These are phyloP conservation scores for Ovibos moschatus DNA, from an alignment of 2,113 vertebrate species.

Conservation along the genomic window DNA sequence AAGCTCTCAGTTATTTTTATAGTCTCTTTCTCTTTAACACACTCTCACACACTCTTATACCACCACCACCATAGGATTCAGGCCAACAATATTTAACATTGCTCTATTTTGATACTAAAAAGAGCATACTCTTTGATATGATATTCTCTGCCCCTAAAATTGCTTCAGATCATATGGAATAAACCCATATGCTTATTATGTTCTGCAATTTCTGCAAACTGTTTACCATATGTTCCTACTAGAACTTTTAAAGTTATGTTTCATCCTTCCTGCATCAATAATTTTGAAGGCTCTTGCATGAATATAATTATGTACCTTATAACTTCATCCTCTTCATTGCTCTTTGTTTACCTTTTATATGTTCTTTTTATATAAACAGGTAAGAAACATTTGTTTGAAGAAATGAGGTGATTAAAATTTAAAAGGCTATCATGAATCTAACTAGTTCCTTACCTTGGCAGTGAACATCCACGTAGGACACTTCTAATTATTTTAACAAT, in stretches of 20 bases:
- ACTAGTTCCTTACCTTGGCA: constrained; percentile 17
- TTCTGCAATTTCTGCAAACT: constrained; percentile 53
- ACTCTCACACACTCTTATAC: neutral
- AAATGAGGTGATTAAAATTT: constrained; percentile 57
- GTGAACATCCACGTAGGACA: constrained; percentile 52
- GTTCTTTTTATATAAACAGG: constrained; percentile 44
- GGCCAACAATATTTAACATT: constrained; percentile 25
- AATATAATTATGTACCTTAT: neutral
- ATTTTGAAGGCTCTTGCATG: neutral
- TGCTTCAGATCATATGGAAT: constrained; percentile 17
- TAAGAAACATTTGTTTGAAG: constrained; percentile 44
- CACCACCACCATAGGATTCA: neutral
- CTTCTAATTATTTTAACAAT: constrained; percentile 53
- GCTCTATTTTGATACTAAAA: constrained; percentile 31
- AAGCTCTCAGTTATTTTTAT: neutral
- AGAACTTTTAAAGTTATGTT: constrained; percentile 49
- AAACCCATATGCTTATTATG: constrained; percentile 37
- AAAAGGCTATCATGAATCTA: constrained; percentile 50
- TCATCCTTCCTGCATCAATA: neutral
- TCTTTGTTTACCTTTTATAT: constrained; percentile 36
- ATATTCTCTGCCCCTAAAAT: constrained; percentile 30
- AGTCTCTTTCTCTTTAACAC: neutral
- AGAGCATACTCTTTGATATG: neutral
- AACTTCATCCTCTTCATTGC: neutral
- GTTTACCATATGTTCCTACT: constrained; percentile 52